phyloP scores from a whole-genome alignment of 2,888 invertebrate species.

The Deilephila porcellus region DNA sequence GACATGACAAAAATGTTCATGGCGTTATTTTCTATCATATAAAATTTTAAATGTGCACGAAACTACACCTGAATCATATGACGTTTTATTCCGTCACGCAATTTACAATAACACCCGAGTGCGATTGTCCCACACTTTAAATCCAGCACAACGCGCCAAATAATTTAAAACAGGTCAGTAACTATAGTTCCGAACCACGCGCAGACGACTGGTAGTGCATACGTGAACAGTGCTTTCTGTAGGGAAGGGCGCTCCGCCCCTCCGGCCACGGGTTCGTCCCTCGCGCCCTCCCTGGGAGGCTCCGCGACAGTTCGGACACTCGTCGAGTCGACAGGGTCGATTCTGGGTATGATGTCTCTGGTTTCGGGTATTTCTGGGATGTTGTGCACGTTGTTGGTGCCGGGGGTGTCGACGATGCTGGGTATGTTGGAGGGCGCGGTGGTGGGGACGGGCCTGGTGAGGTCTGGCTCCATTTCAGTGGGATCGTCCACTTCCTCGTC shows the following conservation, averaged over 20 bases:
- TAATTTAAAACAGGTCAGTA: slow-evolving; percentile 90
- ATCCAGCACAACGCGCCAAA: background rate
- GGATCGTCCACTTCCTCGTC: slow-evolving; percentile 53
- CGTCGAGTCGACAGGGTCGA: slow-evolving; percentile 23
- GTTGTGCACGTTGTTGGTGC: slow-evolving; percentile 61
- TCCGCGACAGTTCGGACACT: slow-evolving; percentile 38
- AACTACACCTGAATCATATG: too few relatives aligned
- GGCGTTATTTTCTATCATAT: background rate
- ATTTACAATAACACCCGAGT: background rate
- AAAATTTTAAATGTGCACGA: too few relatives aligned
- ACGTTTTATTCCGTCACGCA: background rate
- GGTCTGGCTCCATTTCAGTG: slow-evolving; percentile 49
- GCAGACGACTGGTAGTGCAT: slow-evolving; percentile 92
- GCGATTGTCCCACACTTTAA: background rate
- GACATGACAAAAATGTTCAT: background rate
- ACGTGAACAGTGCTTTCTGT: slow-evolving; percentile 88
- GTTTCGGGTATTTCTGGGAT: slow-evolving; percentile 44
- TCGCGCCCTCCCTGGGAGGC: slow-evolving; percentile 1
- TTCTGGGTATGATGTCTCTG: slow-evolving; percentile 33
- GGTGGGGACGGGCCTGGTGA: slow-evolving; percentile 41
- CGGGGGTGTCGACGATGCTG: slow-evolving; percentile 56
- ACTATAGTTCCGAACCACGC: slow-evolving; percentile 94
- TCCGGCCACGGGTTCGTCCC: slow-evolving; percentile 60
- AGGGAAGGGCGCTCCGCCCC: slow-evolving; percentile 81
- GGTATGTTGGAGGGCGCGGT: slow-evolving; percentile 62